Percentiles rank a stretch among this genome's conserved stretches.
Evolutionary conservation across 2,113 vertebrate genomes (phyloP).

Genomic region (Otocyon megalotis): DNA sequence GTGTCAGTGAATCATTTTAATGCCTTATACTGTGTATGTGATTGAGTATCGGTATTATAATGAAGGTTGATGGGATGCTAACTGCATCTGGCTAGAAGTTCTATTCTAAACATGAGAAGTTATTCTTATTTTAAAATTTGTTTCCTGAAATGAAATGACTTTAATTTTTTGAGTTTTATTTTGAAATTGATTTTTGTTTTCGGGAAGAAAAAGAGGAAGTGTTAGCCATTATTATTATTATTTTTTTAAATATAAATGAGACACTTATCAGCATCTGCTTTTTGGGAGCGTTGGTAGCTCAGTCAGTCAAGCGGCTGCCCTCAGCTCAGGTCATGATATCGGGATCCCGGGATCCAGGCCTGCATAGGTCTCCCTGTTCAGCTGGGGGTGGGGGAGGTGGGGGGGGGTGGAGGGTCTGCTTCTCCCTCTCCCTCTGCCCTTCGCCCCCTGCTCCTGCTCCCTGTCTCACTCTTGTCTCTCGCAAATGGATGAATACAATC

Average conservation of each 20-base stretch:
- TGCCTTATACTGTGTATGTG: background rate
- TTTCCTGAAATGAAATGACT: conserved; percentile 44
- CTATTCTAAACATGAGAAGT: background rate
- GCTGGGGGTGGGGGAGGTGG: accelerated
- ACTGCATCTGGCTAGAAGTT: conserved; percentile 61
- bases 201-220: conserved; percentile 12
- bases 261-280: background rate
- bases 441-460: too few relatives aligned
- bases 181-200: conserved; percentile 63
- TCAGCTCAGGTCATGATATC: too few relatives aligned
- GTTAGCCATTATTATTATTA: background rate
- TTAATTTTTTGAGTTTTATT: conserved; percentile 16
- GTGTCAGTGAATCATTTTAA: conserved; percentile 48
- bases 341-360: too few relatives aligned
- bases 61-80: background rate
- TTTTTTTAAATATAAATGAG: conserved; percentile 35
- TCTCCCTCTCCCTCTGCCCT: too few relatives aligned
- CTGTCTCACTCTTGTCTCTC: too few relatives aligned
- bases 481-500: too few relatives aligned
- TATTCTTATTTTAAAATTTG: conserved; percentile 68
- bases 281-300: background rate
- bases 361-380: too few relatives aligned
- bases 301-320: too few relatives aligned
- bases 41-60: conserved; percentile 43
- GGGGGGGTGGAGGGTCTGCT: too few relatives aligned